Evolutionary conservation across 2,113 vertebrate genomes (phyloP).

Genomic region (Erythrocercus mccallii): DNA sequence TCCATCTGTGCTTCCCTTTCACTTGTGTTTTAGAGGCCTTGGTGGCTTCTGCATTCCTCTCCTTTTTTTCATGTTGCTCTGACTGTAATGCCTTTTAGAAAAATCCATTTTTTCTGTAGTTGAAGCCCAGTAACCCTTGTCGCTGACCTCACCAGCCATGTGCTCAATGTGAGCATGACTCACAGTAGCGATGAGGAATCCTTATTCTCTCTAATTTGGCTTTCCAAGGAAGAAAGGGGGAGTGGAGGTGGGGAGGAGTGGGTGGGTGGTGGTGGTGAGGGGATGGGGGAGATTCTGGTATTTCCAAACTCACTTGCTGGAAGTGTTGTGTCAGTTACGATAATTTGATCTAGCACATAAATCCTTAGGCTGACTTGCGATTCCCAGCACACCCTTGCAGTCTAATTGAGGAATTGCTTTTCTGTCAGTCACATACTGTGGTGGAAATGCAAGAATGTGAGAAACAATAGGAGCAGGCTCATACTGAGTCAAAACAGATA

Average conservation of each 20-base stretch:
- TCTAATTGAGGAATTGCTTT: slow-evolving; percentile 26
- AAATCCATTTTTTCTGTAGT: background rate
- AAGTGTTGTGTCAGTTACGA: slow-evolving; percentile 37
- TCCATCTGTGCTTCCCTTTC: background rate
- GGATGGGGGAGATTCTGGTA: slow-evolving; percentile 21
- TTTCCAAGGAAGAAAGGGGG: background rate
- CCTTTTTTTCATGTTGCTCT: background rate
- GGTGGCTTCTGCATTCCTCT: background rate
- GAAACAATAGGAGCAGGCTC: slow-evolving; percentile 36
- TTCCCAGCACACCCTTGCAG: slow-evolving; percentile 47
- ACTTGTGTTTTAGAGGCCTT: background rate
- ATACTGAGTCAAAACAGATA: slow-evolving; percentile 33
- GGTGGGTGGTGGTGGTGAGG: background rate
- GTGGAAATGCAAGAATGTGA: slow-evolving; percentile 48
- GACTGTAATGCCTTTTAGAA: background rate
- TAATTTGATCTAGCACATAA: slow-evolving; percentile 24
- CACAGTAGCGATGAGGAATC: slow-evolving; percentile 1
- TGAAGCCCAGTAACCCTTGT: background rate
- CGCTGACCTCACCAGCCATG: slow-evolving; percentile 27
- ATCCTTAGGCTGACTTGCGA: background rate
- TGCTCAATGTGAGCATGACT: slow-evolving; percentile 49
- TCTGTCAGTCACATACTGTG: slow-evolving; percentile 10
- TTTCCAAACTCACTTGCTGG: slow-evolving; percentile 55
- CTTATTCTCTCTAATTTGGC: slow-evolving; percentile 15
- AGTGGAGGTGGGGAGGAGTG: background rate